Evolutionary conservation across 2,113 vertebrate genomes (phyloP).

Genomic region (Leptobrachium leishanense): DNA sequence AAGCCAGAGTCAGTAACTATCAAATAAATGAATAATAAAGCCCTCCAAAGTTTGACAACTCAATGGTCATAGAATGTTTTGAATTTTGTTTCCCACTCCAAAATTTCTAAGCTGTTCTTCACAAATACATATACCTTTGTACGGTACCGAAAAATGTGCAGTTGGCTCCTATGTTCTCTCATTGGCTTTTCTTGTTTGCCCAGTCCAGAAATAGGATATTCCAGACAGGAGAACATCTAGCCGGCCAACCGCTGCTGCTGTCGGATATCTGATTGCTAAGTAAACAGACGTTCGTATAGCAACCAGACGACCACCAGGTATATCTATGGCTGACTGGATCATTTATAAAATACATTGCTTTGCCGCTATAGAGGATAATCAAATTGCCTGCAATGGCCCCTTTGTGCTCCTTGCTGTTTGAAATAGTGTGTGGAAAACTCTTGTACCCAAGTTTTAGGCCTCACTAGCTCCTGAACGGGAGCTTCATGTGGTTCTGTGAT

Average conservation of each 20-base stretch:
- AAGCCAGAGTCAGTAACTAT: too few relatives aligned
- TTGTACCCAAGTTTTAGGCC: slow-evolving; percentile 61
- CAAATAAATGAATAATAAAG: too few relatives aligned
- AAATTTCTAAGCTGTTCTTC: too few relatives aligned
- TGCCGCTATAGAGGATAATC: background rate
- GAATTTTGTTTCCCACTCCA: too few relatives aligned
- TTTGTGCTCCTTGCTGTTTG: background rate
- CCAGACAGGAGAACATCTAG: background rate
- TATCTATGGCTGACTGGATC: background rate
- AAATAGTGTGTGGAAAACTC: slow-evolving; percentile 31
- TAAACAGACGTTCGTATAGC: background rate
- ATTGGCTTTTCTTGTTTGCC: too few relatives aligned
- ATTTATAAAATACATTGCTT: background rate
- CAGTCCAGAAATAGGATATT: background rate
- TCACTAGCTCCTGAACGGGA: slow-evolving; percentile 64
- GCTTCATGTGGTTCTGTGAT: slow-evolving; percentile 71
- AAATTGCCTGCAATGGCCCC: background rate
- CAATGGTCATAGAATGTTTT: too few relatives aligned
- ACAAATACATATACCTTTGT: too few relatives aligned
- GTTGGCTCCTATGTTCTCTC: too few relatives aligned
- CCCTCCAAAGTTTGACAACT: too few relatives aligned
- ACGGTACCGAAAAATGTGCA: too few relatives aligned
- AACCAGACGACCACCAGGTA: background rate
- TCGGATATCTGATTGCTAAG: background rate
- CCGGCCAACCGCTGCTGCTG: background rate